These are phyloP conservation scores for Patella caerulea DNA, from an alignment of 2,888 invertebrate species.

Conservation along the genomic window DNA sequence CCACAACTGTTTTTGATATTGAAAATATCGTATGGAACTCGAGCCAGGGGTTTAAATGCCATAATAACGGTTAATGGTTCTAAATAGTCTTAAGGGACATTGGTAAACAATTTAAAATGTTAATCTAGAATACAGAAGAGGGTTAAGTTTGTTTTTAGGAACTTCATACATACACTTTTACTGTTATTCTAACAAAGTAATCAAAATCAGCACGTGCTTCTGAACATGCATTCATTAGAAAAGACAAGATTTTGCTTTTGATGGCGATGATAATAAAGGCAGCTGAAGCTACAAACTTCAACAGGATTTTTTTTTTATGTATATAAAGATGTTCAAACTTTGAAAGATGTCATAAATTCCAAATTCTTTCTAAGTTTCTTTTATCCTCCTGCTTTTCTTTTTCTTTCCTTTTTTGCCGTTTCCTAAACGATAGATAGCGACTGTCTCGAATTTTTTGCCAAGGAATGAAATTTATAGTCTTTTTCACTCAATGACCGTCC, in stretches of 20 bases:
- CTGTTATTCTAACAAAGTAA: slow-evolving; percentile 8
- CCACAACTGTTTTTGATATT: slow-evolving; percentile 9
- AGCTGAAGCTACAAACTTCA: not conserved
- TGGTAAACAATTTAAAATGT: slow-evolving; percentile 3
- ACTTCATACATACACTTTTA: not conserved
- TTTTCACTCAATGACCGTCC: no score
- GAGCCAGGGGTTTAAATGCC: slow-evolving; percentile 5
- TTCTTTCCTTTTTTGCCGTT: no score
- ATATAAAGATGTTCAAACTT: not conserved
- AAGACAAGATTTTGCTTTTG: slow-evolving; percentile 12
- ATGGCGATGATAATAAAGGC: not conserved
- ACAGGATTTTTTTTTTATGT: not conserved
- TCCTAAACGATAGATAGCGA: no score
- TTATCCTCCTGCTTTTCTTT: no score
- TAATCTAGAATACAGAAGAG: not conserved
- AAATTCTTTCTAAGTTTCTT: no score
- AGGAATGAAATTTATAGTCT: no score
- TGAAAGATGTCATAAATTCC: slow-evolving; percentile 8
- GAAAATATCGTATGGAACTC: slow-evolving; percentile 9
- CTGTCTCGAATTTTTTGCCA: no score
- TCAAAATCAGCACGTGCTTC: slow-evolving; percentile 8
- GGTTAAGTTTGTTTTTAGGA: slow-evolving; percentile 6
- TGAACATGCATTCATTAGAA: slow-evolving; percentile 1
- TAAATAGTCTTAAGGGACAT: slow-evolving; percentile 9
- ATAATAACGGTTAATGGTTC: slow-evolving; percentile 8